Percentiles rank a stretch among this genome's conserved stretches.
Evolutionary conservation across 1,140 invertebrate species (phyloP).

Genomic region (Drosophila hydei): DNA sequence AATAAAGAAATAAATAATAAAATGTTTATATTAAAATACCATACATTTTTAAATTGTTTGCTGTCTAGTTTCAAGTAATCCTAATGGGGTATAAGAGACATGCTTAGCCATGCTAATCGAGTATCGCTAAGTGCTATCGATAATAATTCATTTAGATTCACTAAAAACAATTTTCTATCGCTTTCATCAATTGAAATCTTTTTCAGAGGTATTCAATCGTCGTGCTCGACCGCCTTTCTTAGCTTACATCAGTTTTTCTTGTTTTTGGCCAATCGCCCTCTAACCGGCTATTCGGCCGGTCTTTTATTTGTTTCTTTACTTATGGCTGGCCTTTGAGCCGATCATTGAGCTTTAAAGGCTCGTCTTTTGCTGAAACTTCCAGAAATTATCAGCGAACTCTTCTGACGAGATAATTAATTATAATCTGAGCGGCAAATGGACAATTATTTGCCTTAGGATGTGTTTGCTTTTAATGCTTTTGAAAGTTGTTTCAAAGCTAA

Average conservation of each 20-base stretch:
- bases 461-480: constrained; percentile 1
- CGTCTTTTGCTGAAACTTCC: neutral
- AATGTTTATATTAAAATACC: constrained; percentile 23
- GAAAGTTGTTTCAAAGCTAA: constrained; percentile 24
- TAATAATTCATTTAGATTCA: no score
- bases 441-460: constrained; percentile 17
- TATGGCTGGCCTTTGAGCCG: constrained; percentile 14
- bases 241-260: constrained; percentile 21
- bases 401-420: constrained; percentile 16
- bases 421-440: constrained; percentile 5
- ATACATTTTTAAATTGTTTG: constrained; percentile 11
- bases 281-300: constrained; percentile 6
- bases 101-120: no score
- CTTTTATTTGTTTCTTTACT: neutral
- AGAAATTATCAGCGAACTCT: constrained; percentile 2
- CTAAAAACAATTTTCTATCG: no score
- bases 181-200: neutral
- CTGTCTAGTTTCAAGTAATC: neutral
- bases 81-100: neutral
- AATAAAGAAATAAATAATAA: constrained; percentile 5
- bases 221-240: neutral
- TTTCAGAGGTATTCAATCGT: constrained; percentile 1
- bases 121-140: no score
- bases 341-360: constrained; percentile 27
- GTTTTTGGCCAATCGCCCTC: constrained; percentile 5